Evolutionary conservation across 2,888 invertebrate genomes (phyloP).

Genomic region (Anthophora plumipes): DNA sequence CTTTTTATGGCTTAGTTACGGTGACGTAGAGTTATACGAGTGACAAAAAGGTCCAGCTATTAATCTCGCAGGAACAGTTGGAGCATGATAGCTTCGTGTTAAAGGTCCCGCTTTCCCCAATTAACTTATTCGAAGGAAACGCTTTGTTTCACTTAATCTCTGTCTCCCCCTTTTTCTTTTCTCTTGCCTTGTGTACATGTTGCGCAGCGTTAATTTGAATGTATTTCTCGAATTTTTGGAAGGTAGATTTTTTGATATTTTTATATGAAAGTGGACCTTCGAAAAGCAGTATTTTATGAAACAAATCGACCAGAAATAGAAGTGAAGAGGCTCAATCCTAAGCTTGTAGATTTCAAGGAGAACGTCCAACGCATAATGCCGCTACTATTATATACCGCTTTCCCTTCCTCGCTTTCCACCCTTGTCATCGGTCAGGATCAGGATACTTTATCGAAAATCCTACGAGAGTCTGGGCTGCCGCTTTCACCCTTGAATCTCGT

Average conservation of each 20-base stretch:
- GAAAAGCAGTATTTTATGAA: neutral
- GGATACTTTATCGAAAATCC: conserved; percentile 51
- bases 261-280: neutral
- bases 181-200: conserved; percentile 2
- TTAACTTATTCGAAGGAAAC: conserved; percentile 26
- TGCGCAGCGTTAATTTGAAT: neutral
- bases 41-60: conserved; percentile 52
- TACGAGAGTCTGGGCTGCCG: conserved; percentile 18
- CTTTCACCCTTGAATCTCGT: conserved; percentile 5
- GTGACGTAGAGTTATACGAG: conserved; percentile 25
- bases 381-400: conserved; percentile 24
- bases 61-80: conserved; percentile 50
- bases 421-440: conserved; percentile 45
- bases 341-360: neutral
- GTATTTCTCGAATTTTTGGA: too few relatives aligned
- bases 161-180: conserved; percentile 4
- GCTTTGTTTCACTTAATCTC: conserved; percentile 21
- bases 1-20: conserved; percentile 19
- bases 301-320: conserved; percentile 4
- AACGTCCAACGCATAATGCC: conserved; percentile 21
- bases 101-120: conserved; percentile 36
- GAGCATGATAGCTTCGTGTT: conserved; percentile 42
- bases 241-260: too few relatives aligned
- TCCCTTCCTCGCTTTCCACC: neutral
- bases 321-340: neutral